Evolutionary conservation across 2,797 vertebrate species (phyloP).

Genomic region (Etheostoma nigrum): DNA sequence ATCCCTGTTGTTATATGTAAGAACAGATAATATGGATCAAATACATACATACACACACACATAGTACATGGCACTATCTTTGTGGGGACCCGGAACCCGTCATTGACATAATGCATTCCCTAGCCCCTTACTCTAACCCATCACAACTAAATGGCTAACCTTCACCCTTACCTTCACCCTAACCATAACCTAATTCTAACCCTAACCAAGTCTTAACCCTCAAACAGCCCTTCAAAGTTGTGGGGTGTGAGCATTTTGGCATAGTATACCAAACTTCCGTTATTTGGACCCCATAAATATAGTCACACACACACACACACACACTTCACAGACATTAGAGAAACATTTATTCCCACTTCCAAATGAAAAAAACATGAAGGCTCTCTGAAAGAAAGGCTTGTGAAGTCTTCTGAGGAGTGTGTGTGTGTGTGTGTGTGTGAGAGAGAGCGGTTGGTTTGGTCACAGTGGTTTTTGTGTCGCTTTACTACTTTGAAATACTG

Average conservation of each 20-base stretch:
- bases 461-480: slow-evolving; percentile 36
- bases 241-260: too few relatives aligned
- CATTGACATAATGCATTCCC: too few relatives aligned
- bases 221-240: too few relatives aligned
- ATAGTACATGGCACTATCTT: neutral
- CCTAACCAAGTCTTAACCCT: too few relatives aligned
- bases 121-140: too few relatives aligned
- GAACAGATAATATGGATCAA: slow-evolving; percentile 49
- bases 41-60: slow-evolving; percentile 17
- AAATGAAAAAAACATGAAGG: slow-evolving; percentile 43
- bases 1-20: slow-evolving; percentile 31
- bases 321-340: slow-evolving; percentile 9
- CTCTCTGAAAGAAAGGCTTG: slow-evolving; percentile 20
- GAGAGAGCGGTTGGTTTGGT: neutral
- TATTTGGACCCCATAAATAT: too few relatives aligned
- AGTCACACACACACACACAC: neutral
- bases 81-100: too few relatives aligned
- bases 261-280: too few relatives aligned
- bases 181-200: too few relatives aligned
- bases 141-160: too few relatives aligned
- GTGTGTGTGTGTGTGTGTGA: slow-evolving; percentile 5
- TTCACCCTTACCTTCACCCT: too few relatives aligned
- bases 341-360: slow-evolving; percentile 7
- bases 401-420: neutral
- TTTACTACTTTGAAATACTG: slow-evolving; percentile 36